phyloP scores from a whole-genome alignment of 2,888 invertebrate species.

The Acrobasis repandana region DNA sequence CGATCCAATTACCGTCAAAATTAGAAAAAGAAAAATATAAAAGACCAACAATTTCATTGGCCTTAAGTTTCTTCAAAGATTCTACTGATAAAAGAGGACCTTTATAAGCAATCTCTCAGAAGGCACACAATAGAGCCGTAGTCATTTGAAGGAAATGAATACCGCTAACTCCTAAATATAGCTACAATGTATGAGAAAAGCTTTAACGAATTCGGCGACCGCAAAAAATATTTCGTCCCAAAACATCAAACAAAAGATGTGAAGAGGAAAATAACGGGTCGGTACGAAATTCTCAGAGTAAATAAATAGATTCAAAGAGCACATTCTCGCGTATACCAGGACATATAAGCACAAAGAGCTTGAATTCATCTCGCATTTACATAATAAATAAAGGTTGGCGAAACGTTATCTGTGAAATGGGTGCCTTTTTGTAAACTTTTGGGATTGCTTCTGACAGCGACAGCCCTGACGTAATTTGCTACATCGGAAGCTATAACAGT shows the following conservation, averaged over 20 bases:
- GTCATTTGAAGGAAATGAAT: slow-evolving; percentile 20
- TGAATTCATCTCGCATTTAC: slow-evolving; percentile 37
- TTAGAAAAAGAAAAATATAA: not conserved
- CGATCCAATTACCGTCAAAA: not conserved
- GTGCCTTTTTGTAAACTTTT: slow-evolving; percentile 42
- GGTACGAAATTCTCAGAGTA: slow-evolving; percentile 31
- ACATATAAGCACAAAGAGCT: slow-evolving; percentile 24
- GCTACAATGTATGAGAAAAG: slow-evolving; percentile 19
- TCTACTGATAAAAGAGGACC: not conserved
- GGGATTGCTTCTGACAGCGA: slow-evolving; percentile 32
- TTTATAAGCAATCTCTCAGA: slow-evolving; percentile 1
- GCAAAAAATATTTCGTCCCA: slow-evolving; percentile 34
- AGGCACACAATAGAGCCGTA: slow-evolving; percentile 9
- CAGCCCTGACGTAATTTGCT: slow-evolving; percentile 46
- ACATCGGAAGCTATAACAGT: slow-evolving; percentile 42
- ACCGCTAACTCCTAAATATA: slow-evolving; percentile 23
- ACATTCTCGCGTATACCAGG: slow-evolving; percentile 28
- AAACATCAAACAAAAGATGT: slow-evolving; percentile 39
- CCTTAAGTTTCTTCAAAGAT: not conserved
- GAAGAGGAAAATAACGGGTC: slow-evolving; percentile 35
- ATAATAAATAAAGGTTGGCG: slow-evolving; percentile 40
- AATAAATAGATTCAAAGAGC: slow-evolving; percentile 29
- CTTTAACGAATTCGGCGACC: slow-evolving; percentile 32
- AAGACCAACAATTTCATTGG: not conserved
- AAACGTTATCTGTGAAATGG: slow-evolving; percentile 32